Evolutionary conservation across 2,888 invertebrate genomes (phyloP).

Genomic region (Phania funesta): DNA sequence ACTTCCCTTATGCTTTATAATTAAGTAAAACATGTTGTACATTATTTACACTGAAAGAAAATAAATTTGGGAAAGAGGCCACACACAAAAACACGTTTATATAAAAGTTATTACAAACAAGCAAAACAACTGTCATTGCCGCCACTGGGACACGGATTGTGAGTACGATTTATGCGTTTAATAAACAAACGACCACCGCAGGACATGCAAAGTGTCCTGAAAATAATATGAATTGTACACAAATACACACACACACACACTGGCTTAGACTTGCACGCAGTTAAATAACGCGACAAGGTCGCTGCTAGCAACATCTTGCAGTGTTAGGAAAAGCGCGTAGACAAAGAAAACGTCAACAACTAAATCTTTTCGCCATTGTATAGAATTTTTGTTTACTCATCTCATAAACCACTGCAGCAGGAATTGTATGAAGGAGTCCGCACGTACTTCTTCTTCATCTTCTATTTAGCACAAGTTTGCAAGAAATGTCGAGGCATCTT

Average conservation of each 20-base stretch:
- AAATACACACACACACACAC: slow-evolving; percentile 64
- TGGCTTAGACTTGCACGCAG: slow-evolving; percentile 1
- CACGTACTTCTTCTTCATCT: not conserved
- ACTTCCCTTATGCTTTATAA: slow-evolving; percentile 54
- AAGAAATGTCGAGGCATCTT: slow-evolving; percentile 24
- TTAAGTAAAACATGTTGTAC: slow-evolving; percentile 60
- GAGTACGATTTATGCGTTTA: slow-evolving; percentile 75
- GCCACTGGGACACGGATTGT: slow-evolving; percentile 76
- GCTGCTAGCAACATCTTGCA: slow-evolving; percentile 58
- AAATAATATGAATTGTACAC: slow-evolving; percentile 72
- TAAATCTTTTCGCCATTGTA: slow-evolving; percentile 52
- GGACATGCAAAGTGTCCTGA: slow-evolving; percentile 76
- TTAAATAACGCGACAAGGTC: slow-evolving; percentile 68
- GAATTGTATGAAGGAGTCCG: not conserved
- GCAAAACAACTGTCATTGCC: slow-evolving; percentile 72
- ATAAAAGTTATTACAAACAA: slow-evolving; percentile 52
- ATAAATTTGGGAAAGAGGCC: not conserved
- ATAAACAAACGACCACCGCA: slow-evolving; percentile 78
- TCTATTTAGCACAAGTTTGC: not conserved
- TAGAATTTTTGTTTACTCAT: slow-evolving; percentile 36
- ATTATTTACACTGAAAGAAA: slow-evolving; percentile 42
- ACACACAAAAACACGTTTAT: not conserved
- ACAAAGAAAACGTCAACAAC: slow-evolving; percentile 48
- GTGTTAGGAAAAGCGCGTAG: slow-evolving; percentile 8
- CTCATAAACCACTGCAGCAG: slow-evolving; percentile 27